Evolutionary conservation across 2,888 invertebrate genomes (phyloP).

Genomic region (Hyalella azteca): DNA sequence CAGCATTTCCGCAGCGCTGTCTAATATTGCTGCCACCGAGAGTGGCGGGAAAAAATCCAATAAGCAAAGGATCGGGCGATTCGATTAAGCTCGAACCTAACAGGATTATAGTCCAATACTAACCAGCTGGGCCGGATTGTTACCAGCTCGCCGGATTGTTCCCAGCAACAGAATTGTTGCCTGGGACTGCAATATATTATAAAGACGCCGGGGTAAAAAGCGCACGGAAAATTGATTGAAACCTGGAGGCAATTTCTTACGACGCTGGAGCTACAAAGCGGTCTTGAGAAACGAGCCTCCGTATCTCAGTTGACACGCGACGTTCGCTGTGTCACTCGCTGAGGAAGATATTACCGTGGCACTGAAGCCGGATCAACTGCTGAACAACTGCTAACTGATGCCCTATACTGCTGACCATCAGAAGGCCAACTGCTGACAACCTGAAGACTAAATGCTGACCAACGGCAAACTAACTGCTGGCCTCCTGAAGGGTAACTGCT

Average conservation of each 20-base stretch:
- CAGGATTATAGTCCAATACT: constrained; percentile 10
- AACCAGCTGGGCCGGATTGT: constrained; percentile 15
- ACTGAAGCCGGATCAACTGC: not conserved
- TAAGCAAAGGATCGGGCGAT: not conserved
- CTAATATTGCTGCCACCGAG: not conserved
- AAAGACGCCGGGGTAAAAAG: too few species aligned
- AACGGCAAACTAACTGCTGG: too few species aligned
- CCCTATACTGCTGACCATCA: too few species aligned
- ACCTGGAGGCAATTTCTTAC: not conserved
- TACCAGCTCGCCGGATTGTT: too few species aligned
- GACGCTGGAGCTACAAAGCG: not conserved
- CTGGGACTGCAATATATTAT: not conserved
- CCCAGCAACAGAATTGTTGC: too few species aligned
- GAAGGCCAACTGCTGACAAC: too few species aligned
- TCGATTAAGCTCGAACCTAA: constrained; percentile 12
- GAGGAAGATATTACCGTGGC: not conserved
- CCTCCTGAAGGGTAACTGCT: too few species aligned
- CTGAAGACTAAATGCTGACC: too few species aligned
- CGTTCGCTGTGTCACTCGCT: not conserved
- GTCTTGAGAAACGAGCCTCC: not conserved
- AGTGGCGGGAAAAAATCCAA: not conserved
- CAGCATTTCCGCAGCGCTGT: not conserved
- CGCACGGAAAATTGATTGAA: too few species aligned
- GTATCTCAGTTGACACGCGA: not conserved
- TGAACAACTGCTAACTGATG: too few species aligned